phyloP scores from a whole-genome alignment of 2,797 vertebrate genomes.

The Ctenopoma kingsleyae region DNA sequence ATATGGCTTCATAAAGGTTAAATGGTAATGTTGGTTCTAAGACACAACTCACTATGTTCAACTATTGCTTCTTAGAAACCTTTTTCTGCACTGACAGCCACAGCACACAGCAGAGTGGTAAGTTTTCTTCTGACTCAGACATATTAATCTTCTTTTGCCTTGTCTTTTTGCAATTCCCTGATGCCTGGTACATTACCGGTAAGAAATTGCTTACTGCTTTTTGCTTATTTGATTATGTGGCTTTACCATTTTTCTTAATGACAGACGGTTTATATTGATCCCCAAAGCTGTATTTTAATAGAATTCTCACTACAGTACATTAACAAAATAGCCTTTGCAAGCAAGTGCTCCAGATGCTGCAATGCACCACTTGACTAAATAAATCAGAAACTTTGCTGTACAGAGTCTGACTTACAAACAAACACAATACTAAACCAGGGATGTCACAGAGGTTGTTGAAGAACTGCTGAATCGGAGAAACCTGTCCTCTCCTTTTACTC shows the following conservation, averaged over 20 bases:
- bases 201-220: conserved; percentile 66
- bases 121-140: conserved; percentile 62
- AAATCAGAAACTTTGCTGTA: conserved; percentile 31
- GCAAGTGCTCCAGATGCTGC: conserved; percentile 50
- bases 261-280: conserved; percentile 65
- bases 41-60: conserved; percentile 45
- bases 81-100: conserved; percentile 76
- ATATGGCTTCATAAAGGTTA: conserved; percentile 16
- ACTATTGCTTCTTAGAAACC: conserved; percentile 72
- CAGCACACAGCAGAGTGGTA: conserved; percentile 77
- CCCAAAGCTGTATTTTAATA: conserved; percentile 55
- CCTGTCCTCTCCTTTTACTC: conserved; percentile 63
- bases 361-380: conserved; percentile 57
- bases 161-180: conserved; percentile 59
- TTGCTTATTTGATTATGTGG: conserved; percentile 70
- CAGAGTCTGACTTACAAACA: conserved; percentile 33
- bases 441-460: conserved; percentile 47
- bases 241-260: conserved; percentile 61
- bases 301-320: conserved; percentile 65
- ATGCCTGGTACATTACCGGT: conserved; percentile 66
- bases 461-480: conserved; percentile 43
- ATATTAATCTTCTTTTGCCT: conserved; percentile 61
- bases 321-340: conserved; percentile 61
- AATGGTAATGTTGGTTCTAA: conserved; percentile 27
- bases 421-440: conserved; percentile 24